Base-by-base conservation (phyloP, 2,797 vertebrate genomes). In the Pseudochaenichthys georgianus region DNA sequence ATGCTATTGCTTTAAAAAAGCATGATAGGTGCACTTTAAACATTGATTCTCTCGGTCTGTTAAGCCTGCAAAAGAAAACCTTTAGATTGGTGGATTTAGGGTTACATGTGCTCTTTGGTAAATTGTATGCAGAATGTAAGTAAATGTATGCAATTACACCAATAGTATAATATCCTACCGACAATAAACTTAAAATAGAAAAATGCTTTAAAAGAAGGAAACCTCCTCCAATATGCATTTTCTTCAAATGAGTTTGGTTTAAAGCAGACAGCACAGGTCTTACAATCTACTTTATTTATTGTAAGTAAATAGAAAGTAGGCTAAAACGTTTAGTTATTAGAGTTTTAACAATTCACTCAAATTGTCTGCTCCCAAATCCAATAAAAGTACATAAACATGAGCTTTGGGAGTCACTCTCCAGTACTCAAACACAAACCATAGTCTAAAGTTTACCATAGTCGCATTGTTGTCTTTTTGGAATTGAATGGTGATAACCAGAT, bases 401-500 rank as follows among this genome's bases (percentile, higher is more conserved):
- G 48, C 42, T 21, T 43, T 34, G 17, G 3, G 43, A n/a, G 8
- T 15, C 38, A 45, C 2, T 15, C 31, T 9, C 11, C 19, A 34
- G 17, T 15, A 17, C 7, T 28, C 4, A 9, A 28, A 9, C 43
- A 38, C 19, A 17, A 3, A 23, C 3, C 3, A 53, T 64, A 47
- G 16, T 0, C 0, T 19, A 1, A 19, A 58, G n/a, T 59, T 31
- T 3, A 45, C 4, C 13, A 38, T 38, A 57, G 15, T 31, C 2
- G 9, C 8, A 19, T 28, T 46, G 8, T 19, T 43, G 21, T 10
- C 4, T 54, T 53, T 19, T 28, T 4, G 13, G 11, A 1, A 41
- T 4, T 0, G 0, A 38, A 38, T 0, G 0, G 4, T 19, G 13
- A 10, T 3, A 46, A 53, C 1, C 4, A 31, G 4, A 17, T 60